Evolutionary conservation across 2,888 invertebrate genomes (phyloP).

Genomic region (Andrena minutula): DNA sequence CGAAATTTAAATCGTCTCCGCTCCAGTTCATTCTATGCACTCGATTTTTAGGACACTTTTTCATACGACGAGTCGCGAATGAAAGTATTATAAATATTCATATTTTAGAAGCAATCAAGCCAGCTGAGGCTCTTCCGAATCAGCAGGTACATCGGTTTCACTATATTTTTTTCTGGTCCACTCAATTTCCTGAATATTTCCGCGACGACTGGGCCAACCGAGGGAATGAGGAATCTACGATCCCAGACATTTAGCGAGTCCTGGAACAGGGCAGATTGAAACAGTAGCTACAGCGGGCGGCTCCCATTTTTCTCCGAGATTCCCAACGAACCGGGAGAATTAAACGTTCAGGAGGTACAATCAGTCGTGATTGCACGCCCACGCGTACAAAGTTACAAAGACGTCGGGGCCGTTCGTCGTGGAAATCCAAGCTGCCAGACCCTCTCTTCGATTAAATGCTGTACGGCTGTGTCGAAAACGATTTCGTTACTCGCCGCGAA

Average conservation of each 20-base stretch:
- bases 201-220: background rate
- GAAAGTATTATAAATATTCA: background rate
- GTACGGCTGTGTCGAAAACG: background rate
- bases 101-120: background rate
- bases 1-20: background rate
- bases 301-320: background rate
- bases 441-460: conserved; percentile 25
- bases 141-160: background rate
- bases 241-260: no score
- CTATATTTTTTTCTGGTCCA: background rate
- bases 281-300: background rate
- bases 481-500: background rate
- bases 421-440: conserved; percentile 1
- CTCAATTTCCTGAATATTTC: background rate
- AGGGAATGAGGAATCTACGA: no score
- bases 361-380: conserved; percentile 29
- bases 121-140: background rate
- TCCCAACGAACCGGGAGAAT: conserved; percentile 21
- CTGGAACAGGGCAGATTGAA: background rate
- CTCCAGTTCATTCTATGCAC: background rate
- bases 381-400: background rate
- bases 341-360: conserved; percentile 27
- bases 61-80: background rate
- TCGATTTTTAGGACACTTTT: background rate
- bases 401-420: background rate